These are phyloP conservation scores for Marmota monax DNA, from an alignment of 2,113 vertebrate species.

Conservation along the genomic window DNA sequence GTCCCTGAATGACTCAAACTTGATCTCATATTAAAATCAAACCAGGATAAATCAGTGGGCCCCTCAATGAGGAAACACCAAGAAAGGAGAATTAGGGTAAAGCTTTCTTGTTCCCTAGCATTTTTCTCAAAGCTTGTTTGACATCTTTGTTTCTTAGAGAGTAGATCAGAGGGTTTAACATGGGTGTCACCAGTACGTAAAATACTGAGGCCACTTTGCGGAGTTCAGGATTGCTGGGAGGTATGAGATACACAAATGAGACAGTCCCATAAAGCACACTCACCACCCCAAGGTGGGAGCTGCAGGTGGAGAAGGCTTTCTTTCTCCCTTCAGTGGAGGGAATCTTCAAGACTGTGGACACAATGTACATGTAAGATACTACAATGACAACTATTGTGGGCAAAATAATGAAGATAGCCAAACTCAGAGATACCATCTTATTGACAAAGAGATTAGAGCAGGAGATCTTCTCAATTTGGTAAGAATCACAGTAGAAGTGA, in stretches of 20 bases:
- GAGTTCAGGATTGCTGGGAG: slow-evolving; percentile 64
- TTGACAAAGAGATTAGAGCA: slow-evolving; percentile 70
- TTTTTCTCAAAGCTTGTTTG: slow-evolving; percentile 71
- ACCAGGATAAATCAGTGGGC: neutral
- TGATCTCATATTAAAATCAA: neutral
- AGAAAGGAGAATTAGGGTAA: neutral
- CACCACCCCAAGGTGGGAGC: slow-evolving; percentile 69
- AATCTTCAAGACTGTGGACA: slow-evolving; percentile 65
- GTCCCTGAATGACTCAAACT: neutral
- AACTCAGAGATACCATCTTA: slow-evolving; percentile 68
- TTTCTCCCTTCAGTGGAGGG: slow-evolving; percentile 53
- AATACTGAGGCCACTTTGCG: slow-evolving; percentile 67
- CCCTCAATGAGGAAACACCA: neutral
- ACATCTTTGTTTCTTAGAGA: slow-evolving; percentile 76
- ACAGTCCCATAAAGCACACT: slow-evolving; percentile 72
- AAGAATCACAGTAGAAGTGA: slow-evolving; percentile 77
- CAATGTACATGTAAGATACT: slow-evolving; percentile 70
- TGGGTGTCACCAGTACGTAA: slow-evolving; percentile 73
- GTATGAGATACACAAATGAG: slow-evolving; percentile 70
- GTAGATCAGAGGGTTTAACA: slow-evolving; percentile 79
- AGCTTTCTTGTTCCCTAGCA: neutral
- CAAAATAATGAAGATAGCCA: slow-evolving; percentile 71
- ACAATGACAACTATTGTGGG: slow-evolving; percentile 69
- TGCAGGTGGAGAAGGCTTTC: slow-evolving; percentile 75
- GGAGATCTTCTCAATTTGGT: slow-evolving; percentile 69